Evolutionary conservation across 2,113 vertebrate genomes (phyloP).

Genomic region (Nansenia antarctica): DNA sequence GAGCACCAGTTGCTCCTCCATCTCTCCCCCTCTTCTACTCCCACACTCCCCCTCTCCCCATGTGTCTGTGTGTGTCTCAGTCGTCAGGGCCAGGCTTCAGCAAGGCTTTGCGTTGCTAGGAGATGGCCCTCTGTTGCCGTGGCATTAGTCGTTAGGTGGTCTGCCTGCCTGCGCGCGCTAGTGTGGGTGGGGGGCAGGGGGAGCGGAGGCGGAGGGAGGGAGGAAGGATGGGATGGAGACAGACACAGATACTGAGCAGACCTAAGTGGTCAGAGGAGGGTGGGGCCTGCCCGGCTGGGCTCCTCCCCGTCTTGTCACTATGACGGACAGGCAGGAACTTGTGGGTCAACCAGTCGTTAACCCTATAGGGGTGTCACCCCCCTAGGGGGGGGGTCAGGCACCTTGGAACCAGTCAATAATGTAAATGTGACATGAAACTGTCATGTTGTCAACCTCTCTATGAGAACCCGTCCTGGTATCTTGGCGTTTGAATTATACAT

Average conservation of each 20-base stretch:
- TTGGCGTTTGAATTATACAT: background rate
- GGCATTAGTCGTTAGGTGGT: conserved; percentile 75
- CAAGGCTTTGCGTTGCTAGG: conserved; percentile 78
- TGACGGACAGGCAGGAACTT: conserved; percentile 16
- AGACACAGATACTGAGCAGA: conserved; percentile 47
- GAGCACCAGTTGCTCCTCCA: conserved; percentile 53
- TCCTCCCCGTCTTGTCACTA: conserved; percentile 26
- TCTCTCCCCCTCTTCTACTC: conserved; percentile 29
- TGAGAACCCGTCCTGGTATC: background rate
- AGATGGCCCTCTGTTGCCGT: conserved; percentile 79
- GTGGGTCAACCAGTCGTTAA: conserved; percentile 11
- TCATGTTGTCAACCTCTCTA: background rate
- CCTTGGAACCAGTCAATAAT: background rate
- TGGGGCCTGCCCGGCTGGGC: conserved; percentile 34
- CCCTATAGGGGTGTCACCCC: background rate
- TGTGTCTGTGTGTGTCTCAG: conserved; percentile 32
- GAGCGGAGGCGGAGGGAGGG: background rate
- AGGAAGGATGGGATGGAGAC: conserved; percentile 25
- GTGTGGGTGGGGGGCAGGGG: conserved; percentile 8
- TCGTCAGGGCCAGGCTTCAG: conserved; percentile 71
- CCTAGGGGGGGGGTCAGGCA: background rate
- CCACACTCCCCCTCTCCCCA: conserved; percentile 33
- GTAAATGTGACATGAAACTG: background rate
- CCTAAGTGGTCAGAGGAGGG: conserved; percentile 49
- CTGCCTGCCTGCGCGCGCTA: conserved; percentile 51